A percentile compares a stretch with the other conserved stretches of the same genome.
These are phyloP conservation scores for Venusia cambrica DNA, from an alignment of 2,888 invertebrate genomes.

Conservation along the genomic window DNA sequence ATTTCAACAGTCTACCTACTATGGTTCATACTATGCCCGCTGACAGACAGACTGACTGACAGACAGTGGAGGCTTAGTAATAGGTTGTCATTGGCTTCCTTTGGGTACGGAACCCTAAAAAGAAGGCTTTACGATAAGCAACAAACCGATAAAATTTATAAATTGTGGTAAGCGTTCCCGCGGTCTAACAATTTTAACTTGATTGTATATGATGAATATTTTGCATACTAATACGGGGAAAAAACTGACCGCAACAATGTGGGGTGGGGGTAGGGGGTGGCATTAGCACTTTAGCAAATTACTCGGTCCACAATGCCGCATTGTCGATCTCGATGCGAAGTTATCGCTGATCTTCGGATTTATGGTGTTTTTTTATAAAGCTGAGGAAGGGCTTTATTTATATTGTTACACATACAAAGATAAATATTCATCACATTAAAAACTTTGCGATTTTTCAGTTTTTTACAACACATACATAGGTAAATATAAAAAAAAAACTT, in stretches of 20 bases:
- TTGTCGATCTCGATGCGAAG: conserved; percentile 50
- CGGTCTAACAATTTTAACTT: conserved; percentile 5
- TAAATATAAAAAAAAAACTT: too few relatives aligned
- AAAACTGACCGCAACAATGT: conserved; percentile 15
- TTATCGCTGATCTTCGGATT: conserved; percentile 32
- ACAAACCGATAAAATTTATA: neutral
- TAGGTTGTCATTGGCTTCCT: too few relatives aligned
- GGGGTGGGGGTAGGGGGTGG: conserved; percentile 8
- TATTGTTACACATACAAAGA: too few relatives aligned
- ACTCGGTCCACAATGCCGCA: conserved; percentile 51
- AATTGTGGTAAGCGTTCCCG: neutral
- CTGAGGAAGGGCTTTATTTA: conserved; percentile 1
- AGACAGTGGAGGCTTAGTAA: too few relatives aligned
- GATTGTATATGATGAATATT: conserved; percentile 16
- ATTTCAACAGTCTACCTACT: too few relatives aligned
- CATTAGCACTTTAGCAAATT: conserved; percentile 64
- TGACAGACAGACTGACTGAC: too few relatives aligned
- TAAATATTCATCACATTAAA: too few relatives aligned
- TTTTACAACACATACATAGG: too few relatives aligned
- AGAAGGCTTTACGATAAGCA: too few relatives aligned
- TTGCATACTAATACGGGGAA: conserved; percentile 15
- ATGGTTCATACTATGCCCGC: too few relatives aligned
- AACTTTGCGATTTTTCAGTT: too few relatives aligned
- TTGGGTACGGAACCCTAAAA: too few relatives aligned
- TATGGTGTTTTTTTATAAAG: conserved; percentile 8